Base-by-base conservation (phyloP, 2,888 invertebrate genomes). In the Nemapogon koenigi region DNA sequence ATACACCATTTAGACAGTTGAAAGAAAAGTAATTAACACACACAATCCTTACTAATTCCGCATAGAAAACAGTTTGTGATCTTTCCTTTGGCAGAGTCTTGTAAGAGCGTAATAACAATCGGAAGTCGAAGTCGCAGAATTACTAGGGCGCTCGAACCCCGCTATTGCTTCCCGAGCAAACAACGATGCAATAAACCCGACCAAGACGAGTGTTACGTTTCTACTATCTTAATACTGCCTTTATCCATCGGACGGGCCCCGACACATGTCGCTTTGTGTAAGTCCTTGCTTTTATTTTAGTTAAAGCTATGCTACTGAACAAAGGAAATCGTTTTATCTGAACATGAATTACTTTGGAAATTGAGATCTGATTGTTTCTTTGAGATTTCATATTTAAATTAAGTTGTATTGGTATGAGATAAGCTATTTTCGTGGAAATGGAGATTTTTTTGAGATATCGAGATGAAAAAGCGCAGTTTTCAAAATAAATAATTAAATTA, bases 111-210 rank as follows among this genome's bases (percentile, higher is more conserved):
- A 70, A 71, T 67, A 71, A 61, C 66, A 62, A 67, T 64, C 66
- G 68, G 67, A 69, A 65, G 55, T 54, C 55, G 51, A 22, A 22
- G 6, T 22, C 22, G 6, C 22, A 54, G 59, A 59, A 59, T 61
- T 58, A 60, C 52, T 48, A 51, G 53, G 59, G 55, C 56, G 55
- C 60, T 33, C 13, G n/a, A 33, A 33, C 13, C 33, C 33, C 19
- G 33, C 64, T 68, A 66, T 70, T 69, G 70, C 62, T 57, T 51
- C 52, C 42, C 51, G 55, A 57, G 63, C 65, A 71, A 72, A 72
- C 67, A 73, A 53, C 64, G 63, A 66, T 64, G 71, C 70, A 73
- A 73, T 72, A 73, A 71, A 68, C 62, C 59, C 55, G 57, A 50
- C 54, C 57, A 57, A 68, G 64, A 60, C 62, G 62, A 51, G 53